These are phyloP conservation scores for Caenorhabditis zanzibari DNA, from an alignment of 2,888 invertebrate genomes.

Conservation along the genomic window DNA sequence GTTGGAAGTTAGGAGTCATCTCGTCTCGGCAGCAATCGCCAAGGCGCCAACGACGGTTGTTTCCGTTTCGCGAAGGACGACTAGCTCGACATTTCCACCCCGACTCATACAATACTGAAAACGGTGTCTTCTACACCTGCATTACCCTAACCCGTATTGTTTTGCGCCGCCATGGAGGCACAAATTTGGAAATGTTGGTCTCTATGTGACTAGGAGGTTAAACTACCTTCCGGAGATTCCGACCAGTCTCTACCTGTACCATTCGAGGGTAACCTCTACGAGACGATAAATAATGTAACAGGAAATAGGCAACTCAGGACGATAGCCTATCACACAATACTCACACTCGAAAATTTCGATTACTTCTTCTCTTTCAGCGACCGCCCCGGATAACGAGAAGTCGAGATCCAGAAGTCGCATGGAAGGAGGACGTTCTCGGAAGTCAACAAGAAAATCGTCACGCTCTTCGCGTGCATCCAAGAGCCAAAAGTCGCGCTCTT, in stretches of 20 bases:
- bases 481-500: too few relatives aligned
- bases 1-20: too few relatives aligned
- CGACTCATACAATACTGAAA: too few relatives aligned
- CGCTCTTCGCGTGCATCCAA: not conserved
- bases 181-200: not conserved
- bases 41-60: too few relatives aligned
- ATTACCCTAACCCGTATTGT: too few relatives aligned
- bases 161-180: too few relatives aligned
- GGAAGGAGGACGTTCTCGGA: not conserved
- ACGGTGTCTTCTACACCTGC: too few relatives aligned
- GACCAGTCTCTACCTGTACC: not conserved
- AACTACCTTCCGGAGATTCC: not conserved
- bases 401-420: too few relatives aligned
- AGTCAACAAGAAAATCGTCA: not conserved
- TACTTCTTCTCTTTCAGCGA: not conserved
- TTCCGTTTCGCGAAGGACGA: too few relatives aligned
- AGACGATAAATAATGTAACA: not conserved
- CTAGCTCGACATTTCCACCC: too few relatives aligned
- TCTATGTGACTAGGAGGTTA: not conserved
- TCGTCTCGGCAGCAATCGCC: too few relatives aligned
- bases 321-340: not conserved
- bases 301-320: not conserved
- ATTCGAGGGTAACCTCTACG: not conserved
- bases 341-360: not conserved
- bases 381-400: too few relatives aligned